Conservation (phyloP, 2,113 vertebrate species). For the Todiramphus saurophagus region DNA sequence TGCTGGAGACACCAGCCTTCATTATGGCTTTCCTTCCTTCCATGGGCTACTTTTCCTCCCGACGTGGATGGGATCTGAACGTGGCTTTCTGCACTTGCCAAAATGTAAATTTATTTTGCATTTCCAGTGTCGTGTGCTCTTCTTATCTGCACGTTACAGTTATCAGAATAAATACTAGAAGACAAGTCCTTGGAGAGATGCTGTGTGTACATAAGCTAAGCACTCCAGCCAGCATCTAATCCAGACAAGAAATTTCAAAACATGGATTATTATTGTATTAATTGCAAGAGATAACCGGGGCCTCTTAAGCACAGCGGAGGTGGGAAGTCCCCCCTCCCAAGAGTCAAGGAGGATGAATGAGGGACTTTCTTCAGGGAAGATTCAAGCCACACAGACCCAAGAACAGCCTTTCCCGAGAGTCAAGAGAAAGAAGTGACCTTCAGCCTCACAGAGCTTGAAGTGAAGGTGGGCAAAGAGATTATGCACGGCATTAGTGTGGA, state of each 20-base stretch:
- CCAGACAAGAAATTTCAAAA: constrained; percentile 50
- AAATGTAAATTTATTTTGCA: constrained; percentile 64
- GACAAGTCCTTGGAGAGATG: constrained; percentile 56
- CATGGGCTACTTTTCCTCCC: background rate
- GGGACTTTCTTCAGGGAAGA: background rate
- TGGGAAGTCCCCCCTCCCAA: background rate
- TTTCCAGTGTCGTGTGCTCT: background rate
- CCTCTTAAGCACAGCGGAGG: background rate
- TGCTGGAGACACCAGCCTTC: background rate
- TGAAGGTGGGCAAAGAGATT: background rate
- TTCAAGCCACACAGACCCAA: background rate
- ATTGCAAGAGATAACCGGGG: background rate
- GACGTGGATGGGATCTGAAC: background rate
- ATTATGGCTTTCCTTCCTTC: background rate
- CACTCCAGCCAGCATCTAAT: constrained; percentile 55
- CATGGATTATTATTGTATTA: constrained; percentile 50
- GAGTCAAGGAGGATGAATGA: background rate
- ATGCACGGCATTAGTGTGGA: background rate
- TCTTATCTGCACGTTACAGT: constrained; percentile 69
- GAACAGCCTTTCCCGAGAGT: background rate
- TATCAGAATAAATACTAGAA: constrained; percentile 67
- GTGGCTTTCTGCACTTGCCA: constrained; percentile 16
- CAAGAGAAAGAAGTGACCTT: background rate
- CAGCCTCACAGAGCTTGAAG: background rate
- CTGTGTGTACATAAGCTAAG: constrained; percentile 35